A percentile compares a stretch with the other conserved stretches of the same genome.
These are phyloP conservation scores for Onychomys arenicola DNA, from an alignment of 2,797 vertebrate species.

Conservation along the genomic window DNA sequence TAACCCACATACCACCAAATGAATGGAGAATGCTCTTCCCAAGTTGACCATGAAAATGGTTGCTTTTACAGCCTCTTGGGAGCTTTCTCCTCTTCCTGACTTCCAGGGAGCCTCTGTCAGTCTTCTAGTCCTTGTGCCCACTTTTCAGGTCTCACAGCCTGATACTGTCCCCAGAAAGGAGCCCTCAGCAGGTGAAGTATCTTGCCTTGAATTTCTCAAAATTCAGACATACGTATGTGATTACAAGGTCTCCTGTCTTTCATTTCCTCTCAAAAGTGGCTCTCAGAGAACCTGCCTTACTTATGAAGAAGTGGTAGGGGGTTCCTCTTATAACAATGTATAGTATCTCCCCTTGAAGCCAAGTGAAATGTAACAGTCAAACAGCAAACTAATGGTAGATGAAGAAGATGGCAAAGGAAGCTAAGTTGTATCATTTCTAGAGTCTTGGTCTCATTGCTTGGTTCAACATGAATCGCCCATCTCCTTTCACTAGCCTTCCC, in stretches of 20 bases:
- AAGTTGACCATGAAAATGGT: background rate
- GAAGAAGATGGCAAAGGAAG: background rate
- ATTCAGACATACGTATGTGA: background rate
- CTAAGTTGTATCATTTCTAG: background rate
- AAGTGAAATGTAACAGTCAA: background rate
- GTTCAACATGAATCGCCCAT: background rate
- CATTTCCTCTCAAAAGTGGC: background rate
- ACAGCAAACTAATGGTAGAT: background rate
- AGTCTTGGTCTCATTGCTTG: background rate
- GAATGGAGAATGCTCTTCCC: background rate
- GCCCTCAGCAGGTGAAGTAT: background rate
- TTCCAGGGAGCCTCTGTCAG: background rate
- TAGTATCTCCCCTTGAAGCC: background rate
- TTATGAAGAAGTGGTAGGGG: background rate
- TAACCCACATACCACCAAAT: background rate
- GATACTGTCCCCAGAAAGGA: background rate
- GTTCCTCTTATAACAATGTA: background rate
- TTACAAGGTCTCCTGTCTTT: background rate
- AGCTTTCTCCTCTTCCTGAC: background rate
- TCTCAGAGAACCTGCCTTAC: background rate
- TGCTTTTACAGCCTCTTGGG: background rate
- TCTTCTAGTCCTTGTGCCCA: background rate
- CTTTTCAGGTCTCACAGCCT: background rate
- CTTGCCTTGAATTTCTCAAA: background rate
- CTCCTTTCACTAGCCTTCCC: background rate